Conservation (phyloP, 1,140 invertebrate species). For the Cherax quadricarinatus region DNA sequence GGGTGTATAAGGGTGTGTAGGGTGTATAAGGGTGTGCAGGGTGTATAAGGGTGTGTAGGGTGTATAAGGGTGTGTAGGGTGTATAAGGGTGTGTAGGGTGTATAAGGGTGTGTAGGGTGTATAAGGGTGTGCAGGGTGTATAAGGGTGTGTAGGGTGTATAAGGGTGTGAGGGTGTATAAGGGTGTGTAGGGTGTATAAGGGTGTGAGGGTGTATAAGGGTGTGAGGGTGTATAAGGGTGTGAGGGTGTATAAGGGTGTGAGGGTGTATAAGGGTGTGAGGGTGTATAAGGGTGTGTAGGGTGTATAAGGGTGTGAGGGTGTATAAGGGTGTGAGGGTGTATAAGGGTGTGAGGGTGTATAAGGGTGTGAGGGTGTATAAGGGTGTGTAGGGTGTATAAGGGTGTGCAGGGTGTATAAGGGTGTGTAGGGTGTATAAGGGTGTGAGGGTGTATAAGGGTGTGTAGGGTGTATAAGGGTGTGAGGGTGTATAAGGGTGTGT, state of each 20-base stretch:
- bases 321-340: too few relatives aligned
- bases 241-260: too few relatives aligned
- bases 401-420: background rate
- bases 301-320: conserved; percentile 2
- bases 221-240: background rate
- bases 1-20: background rate
- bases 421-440: background rate
- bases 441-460: too few relatives aligned
- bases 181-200: too few relatives aligned
- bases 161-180: background rate
- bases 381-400: background rate
- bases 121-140: background rate
- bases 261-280: background rate
- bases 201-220: background rate
- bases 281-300: background rate
- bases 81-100: background rate
- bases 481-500: background rate
- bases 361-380: background rate
- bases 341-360: background rate
- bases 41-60: too few relatives aligned
- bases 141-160: background rate
- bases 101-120: too few relatives aligned
- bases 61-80: background rate
- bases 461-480: background rate
- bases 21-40: too few relatives aligned